These are phyloP conservation scores for Phaethornis superciliosus DNA, from an alignment of 2,113 vertebrate species.

Conservation along the genomic window DNA sequence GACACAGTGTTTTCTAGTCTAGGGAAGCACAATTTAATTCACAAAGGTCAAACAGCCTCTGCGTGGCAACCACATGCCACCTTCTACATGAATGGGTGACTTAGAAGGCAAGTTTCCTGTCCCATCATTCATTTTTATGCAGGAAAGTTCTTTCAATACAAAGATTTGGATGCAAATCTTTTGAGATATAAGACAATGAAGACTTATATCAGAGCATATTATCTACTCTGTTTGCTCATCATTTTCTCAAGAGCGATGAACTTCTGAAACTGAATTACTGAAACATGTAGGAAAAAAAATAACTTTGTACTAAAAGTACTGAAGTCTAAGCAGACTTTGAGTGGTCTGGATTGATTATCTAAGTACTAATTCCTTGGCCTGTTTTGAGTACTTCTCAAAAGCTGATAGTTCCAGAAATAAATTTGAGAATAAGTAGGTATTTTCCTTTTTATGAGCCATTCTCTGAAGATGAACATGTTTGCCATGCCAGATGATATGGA, in stretches of 20 bases:
- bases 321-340: not conserved
- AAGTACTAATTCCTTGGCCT: not conserved
- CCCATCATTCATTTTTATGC: not conserved
- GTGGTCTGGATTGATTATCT: not conserved
- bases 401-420: not conserved
- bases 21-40: not conserved
- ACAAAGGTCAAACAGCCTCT: not conserved
- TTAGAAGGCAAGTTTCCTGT: not conserved
- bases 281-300: not conserved
- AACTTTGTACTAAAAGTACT: not conserved
- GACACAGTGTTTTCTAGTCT: not conserved
- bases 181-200: not conserved
- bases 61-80: not conserved
- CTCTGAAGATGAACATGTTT: not conserved
- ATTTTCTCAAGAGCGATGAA: no score
- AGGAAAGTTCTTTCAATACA: not conserved
- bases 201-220: no score
- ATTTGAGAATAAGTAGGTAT: not conserved
- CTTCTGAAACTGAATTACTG: not conserved
- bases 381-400: not conserved
- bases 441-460: not conserved
- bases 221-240: no score
- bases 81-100: not conserved
- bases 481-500: not conserved
- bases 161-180: not conserved